Evolutionary conservation across 2,888 invertebrate genomes (phyloP).

Genomic region (Osmoderma eremita): DNA sequence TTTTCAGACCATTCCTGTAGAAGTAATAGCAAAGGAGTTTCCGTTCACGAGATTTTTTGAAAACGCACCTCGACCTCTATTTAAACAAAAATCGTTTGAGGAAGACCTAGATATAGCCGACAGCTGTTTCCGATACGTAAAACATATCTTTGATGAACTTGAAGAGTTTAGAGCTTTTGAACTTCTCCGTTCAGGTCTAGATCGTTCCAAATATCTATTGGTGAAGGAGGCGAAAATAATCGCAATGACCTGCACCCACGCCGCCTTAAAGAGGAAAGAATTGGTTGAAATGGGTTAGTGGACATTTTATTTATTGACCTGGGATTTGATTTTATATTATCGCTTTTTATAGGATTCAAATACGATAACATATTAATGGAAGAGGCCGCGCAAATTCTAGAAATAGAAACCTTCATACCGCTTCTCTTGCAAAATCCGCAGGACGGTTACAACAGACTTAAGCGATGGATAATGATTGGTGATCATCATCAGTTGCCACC

Average conservation of each 20-base stretch:
- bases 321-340: not conserved
- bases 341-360: conserved; percentile 75
- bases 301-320: not conserved
- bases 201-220: conserved; percentile 94
- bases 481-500: conserved; percentile 99
- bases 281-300: conserved; percentile 87
- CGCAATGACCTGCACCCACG: conserved; percentile 99
- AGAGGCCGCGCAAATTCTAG: conserved; percentile 98
- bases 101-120: conserved; percentile 90
- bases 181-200: conserved; percentile 91
- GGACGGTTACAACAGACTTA: conserved; percentile 93
- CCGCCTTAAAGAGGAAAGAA: conserved; percentile 95
- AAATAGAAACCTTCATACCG: conserved; percentile 99
- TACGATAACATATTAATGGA: conserved; percentile 99
- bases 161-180: conserved; percentile 99
- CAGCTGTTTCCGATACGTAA: conserved; percentile 94
- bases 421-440: conserved; percentile 97
- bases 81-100: conserved; percentile 79
- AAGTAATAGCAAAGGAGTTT: conserved; percentile 80
- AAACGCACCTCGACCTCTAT: conserved; percentile 92
- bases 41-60: conserved; percentile 95
- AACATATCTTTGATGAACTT: conserved; percentile 94
- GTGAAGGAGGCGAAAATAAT: conserved; percentile 99
- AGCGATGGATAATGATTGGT: conserved; percentile 99
- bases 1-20: conserved; percentile 60